Conservation (phyloP, 2,113 vertebrate species). For the Dicerorhinus sumatrensis region DNA sequence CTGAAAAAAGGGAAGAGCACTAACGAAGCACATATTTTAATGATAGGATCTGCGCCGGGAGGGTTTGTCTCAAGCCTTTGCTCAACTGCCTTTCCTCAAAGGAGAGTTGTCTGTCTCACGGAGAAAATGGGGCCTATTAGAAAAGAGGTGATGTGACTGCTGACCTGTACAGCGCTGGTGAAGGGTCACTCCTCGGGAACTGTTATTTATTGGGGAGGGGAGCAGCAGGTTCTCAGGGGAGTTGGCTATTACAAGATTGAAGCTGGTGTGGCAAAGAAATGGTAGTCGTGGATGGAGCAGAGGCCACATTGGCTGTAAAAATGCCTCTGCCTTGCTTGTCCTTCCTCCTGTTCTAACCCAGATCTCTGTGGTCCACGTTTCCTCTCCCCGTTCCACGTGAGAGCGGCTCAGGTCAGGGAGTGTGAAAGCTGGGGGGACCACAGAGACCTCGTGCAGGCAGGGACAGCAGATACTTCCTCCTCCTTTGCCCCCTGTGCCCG, state of each 20-base stretch:
- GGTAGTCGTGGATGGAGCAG: neutral
- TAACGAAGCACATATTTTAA: conserved; percentile 46
- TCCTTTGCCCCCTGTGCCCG: neutral
- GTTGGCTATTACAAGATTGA: neutral
- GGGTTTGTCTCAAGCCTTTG: conserved; percentile 12
- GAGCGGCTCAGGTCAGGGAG: neutral
- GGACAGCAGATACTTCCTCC: neutral
- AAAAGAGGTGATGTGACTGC: neutral
- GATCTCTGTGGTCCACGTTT: neutral
- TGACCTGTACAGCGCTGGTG: neutral
- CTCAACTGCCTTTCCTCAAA: conserved; percentile 28
- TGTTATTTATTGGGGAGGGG: no score
- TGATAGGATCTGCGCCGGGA: neutral
- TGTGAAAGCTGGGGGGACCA: neutral
- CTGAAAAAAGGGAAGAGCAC: neutral
- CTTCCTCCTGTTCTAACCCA: neutral
- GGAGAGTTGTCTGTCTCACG: neutral
- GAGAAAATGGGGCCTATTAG: neutral
- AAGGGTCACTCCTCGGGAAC: neutral
- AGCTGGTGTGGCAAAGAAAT: neutral
- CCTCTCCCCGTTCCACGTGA: neutral
- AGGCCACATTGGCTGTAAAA: no score
- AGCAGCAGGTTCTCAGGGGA: neutral
- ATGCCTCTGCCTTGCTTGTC: neutral
- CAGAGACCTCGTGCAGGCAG: no score